phyloP scores from a whole-genome alignment of 2,113 vertebrate species.

The Calidris pugnax region DNA sequence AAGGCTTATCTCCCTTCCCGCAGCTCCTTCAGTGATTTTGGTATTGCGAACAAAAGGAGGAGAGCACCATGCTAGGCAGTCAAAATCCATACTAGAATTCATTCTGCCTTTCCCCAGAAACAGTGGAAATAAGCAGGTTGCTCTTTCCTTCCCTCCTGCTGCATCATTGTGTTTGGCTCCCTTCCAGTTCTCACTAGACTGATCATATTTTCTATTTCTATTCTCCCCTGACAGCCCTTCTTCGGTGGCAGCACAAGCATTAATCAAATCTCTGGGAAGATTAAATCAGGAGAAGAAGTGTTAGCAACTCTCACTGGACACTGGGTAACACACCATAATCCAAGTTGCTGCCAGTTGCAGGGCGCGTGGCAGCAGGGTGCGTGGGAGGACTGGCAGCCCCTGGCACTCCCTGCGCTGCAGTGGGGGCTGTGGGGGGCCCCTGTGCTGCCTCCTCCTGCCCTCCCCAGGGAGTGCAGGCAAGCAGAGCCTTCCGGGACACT shows the following conservation, averaged over 20 bases:
- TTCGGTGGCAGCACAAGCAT: conserved; percentile 85
- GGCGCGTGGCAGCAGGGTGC: neutral
- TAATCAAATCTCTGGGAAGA: conserved; percentile 93
- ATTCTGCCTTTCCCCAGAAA: neutral
- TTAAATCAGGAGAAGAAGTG: conserved; percentile 83
- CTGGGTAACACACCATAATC: conserved; percentile 80
- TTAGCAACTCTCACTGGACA: conserved; percentile 86
- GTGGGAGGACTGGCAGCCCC: neutral
- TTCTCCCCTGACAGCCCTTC: conserved; percentile 83
- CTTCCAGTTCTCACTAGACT: neutral
- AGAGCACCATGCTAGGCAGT: neutral
- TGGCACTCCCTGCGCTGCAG: neutral
- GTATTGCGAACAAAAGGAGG: neutral
- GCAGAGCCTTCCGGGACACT: neutral
- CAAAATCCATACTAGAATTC: neutral
- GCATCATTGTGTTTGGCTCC: neutral
- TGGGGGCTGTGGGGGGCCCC: fast-evolving
- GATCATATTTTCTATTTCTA: neutral
- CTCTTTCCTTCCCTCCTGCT: neutral
- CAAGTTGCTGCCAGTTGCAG: neutral
- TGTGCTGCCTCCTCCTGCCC: neutral
- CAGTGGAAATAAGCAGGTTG: neutral
- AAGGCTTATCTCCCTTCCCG: neutral
- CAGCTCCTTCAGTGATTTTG: neutral
- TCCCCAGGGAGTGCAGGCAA: fast-evolving